Evolutionary conservation across 23 tunicate genomes (phyloP), one percentile per base, ranked within the genome.

Genomic region (Halocynthia roretzi): DNA sequence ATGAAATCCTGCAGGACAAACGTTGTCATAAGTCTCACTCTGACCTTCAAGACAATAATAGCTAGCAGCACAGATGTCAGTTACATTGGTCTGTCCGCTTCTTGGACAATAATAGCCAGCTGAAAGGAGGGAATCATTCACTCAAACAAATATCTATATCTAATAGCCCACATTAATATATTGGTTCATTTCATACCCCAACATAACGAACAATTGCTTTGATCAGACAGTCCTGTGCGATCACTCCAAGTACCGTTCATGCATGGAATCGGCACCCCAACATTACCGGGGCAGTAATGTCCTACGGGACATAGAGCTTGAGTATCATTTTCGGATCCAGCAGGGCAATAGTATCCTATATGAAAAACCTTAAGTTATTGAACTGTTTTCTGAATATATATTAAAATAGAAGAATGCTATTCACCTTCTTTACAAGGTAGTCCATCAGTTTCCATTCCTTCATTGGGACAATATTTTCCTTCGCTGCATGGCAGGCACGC

Each of bases 181-280:
- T 18, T 68, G 63, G 1, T 2, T 0, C 19, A 7, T 48, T 22
- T 20, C 52, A 8, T 15, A 86, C 98, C 92, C 74, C 77, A 56
- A 56, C 97, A 91, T 12, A 9, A 67, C 54, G 76, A 54, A 58
- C 97, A 91, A 18, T 62, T 62, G 7, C 81, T 20, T 52, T 71
- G 68, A 51, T 68, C 58, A 69, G 78, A 74, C 70, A 86, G 62
- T 21, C 92, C 98, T 17, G 48, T 19, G 55, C 63, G 62, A 76
- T 93, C 93, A 65, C 94, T 87, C 89, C 89, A 93, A 19, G 98
- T 93, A 6, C 98, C 98, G 52, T 86, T 80, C 11, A 86, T 83
- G 67, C 98, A 93, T 7, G 75, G 55, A 53, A 70, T 76, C 2
- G 88, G 87, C 8, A 54, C 50, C 21, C 56, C 78, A 19, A 31